Evolutionary conservation across 2,113 vertebrate genomes (phyloP).

Genomic region (Xiphophorus maculatus): DNA sequence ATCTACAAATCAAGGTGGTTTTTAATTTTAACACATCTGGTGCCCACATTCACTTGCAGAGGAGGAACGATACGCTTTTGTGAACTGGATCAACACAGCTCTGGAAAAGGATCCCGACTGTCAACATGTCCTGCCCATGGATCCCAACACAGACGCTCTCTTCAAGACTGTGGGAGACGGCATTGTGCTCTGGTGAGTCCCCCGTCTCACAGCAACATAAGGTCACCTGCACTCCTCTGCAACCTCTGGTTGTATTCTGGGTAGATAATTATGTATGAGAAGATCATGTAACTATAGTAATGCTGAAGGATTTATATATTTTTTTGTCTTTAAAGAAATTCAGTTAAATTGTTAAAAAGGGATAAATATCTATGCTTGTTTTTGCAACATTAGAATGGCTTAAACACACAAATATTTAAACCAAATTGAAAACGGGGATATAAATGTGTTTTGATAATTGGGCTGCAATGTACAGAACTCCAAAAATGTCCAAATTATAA

Average conservation of each 20-base stretch:
- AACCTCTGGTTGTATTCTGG: not conserved
- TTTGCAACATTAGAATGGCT: not conserved
- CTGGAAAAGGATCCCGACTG: slow-evolving; percentile 94
- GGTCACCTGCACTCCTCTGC: not conserved
- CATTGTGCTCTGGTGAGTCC: slow-evolving; percentile 89
- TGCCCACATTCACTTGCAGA: slow-evolving; percentile 77
- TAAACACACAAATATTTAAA: not conserved
- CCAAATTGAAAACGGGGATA: not conserved
- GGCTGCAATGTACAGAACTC: not conserved
- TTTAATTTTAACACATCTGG: not conserved
- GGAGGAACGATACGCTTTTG: slow-evolving; percentile 96
- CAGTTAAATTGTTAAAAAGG: not conserved
- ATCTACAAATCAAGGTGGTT: no score
- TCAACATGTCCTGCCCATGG: slow-evolving; percentile 91
- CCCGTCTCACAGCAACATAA: not conserved
- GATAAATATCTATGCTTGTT: not conserved
- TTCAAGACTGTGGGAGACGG: slow-evolving; percentile 92
- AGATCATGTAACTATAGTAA: no score
- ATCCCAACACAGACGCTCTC: slow-evolving; percentile 90
- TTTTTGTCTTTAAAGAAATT: not conserved
- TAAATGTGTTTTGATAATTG: not conserved
- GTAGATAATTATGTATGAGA: not conserved
- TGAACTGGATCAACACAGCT: slow-evolving; percentile 98
- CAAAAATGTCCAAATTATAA: not conserved
- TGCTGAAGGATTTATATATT: not conserved